These are phyloP conservation scores for Hypsibius dujardini DNA, from an alignment of 1,140 invertebrate genomes.

Conservation along the genomic window DNA sequence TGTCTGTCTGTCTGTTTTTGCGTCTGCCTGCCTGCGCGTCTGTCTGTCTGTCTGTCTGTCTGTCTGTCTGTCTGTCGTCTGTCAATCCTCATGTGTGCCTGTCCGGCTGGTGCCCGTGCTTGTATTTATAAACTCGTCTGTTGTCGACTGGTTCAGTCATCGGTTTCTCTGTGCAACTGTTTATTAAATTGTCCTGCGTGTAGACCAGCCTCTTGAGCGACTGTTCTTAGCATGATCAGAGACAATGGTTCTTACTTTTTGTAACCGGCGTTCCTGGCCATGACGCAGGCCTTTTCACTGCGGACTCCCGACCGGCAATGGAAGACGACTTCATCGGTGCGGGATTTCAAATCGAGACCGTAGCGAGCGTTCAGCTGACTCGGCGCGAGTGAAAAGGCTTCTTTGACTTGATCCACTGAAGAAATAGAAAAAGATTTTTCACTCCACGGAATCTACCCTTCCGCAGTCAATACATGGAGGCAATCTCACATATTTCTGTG, in stretches of 20 bases:
- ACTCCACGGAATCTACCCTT: too few relatives aligned
- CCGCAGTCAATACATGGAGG: too few relatives aligned
- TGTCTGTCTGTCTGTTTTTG: too few relatives aligned
- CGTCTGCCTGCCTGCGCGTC: too few relatives aligned
- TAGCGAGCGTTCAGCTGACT: not conserved
- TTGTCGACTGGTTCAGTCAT: too few relatives aligned
- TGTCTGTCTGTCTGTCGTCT: not conserved
- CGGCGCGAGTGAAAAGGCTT: not conserved
- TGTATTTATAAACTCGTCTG: too few relatives aligned
- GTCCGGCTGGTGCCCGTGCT: too few relatives aligned
- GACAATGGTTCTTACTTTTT: not conserved
- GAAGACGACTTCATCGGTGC: not conserved
- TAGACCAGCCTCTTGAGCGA: not conserved
- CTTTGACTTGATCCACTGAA: not conserved
- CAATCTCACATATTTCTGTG: too few relatives aligned
- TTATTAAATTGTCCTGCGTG: not conserved
- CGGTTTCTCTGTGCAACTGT: not conserved
- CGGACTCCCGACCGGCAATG: constrained; percentile 2
- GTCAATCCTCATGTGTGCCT: too few relatives aligned
- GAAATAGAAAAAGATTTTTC: not conserved
- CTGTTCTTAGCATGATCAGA: not conserved
- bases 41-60: not conserved
- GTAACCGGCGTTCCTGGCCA: not conserved
- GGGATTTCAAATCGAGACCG: not conserved
- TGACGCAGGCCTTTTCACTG: not conserved